These are phyloP conservation scores for Listrodromus nycthemerus DNA, from an alignment of 2,888 invertebrate genomes.

Conservation along the genomic window DNA sequence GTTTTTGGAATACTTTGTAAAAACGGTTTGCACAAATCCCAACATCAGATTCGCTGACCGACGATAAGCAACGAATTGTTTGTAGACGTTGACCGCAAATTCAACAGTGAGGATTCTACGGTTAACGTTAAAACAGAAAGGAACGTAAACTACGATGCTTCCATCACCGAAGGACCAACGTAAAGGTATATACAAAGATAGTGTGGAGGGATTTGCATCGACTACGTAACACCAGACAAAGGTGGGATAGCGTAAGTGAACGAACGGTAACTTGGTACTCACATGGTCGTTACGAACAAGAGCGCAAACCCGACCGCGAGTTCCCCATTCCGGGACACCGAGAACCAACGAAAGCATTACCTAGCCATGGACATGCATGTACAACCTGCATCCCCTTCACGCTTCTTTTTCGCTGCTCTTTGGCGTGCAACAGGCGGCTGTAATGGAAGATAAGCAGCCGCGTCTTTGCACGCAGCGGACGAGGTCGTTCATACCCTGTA, in stretches of 20 bases:
- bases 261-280: constrained; percentile 61
- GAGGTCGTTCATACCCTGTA: constrained; percentile 53
- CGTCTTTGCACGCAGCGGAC: constrained; percentile 43
- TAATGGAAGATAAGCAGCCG: constrained; percentile 63
- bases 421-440: constrained; percentile 39
- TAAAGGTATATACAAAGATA: constrained; percentile 22
- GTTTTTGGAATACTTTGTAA: background rate
- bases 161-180: constrained; percentile 26
- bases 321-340: constrained; percentile 16
- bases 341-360: constrained; percentile 9
- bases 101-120: background rate
- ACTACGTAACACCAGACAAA: constrained; percentile 26
- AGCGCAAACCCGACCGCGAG: constrained; percentile 42
- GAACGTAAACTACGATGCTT: constrained; percentile 23
- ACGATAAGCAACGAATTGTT: constrained; percentile 16
- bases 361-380: constrained; percentile 10
- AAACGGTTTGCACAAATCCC: background rate
- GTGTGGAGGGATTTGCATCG: too few species aligned
- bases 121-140: constrained; percentile 33
- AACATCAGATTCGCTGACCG: background rate
- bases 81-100: background rate
- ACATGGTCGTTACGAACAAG: constrained; percentile 61
- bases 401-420: constrained; percentile 35
- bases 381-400: constrained; percentile 17
- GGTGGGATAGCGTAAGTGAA: constrained; percentile 34